Conservation (phyloP, 2,888 invertebrate genomes). For the Eupithecia centaureata region DNA sequence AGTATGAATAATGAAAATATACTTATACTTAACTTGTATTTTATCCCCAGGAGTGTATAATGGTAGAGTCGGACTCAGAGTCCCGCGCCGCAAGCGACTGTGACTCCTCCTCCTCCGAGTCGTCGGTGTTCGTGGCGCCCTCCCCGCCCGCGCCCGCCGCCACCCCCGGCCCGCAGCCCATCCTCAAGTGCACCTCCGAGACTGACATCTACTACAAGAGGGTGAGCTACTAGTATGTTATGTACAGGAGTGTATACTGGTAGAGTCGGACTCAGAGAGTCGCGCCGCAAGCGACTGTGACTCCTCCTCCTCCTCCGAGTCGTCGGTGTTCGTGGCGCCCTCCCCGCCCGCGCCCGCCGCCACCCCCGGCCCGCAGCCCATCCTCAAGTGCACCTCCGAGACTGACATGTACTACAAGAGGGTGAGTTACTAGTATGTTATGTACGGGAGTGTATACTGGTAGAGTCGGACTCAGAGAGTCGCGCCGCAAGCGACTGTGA, state of each 20-base stretch:
- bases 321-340: too few species aligned
- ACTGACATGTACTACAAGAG: too few species aligned
- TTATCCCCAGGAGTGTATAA: conserved; percentile 58
- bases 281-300: too few species aligned
- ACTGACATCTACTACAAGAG: conserved; percentile 66
- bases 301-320: too few species aligned
- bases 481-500: conserved; percentile 58
- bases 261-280: too few species aligned
- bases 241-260: too few species aligned
- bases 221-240: too few species aligned
- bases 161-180: conserved; percentile 34
- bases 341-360: too few species aligned
- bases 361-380: too few species aligned
- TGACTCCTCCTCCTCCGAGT: conserved; percentile 60
- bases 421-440: neutral
- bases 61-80: conserved; percentile 51
- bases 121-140: conserved; percentile 52
- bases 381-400: too few species aligned
- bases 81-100: conserved; percentile 53
- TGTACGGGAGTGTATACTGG: conserved; percentile 60
- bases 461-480: conserved; percentile 49
- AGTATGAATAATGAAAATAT: too few species aligned
- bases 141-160: conserved; percentile 47
- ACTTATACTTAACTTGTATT: too few species aligned
- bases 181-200: conserved; percentile 69